Evolutionary conservation across 2,888 invertebrate species (phyloP), one percentile per base, ranked within the genome.

Genomic region (Hybos culiciformis): DNA sequence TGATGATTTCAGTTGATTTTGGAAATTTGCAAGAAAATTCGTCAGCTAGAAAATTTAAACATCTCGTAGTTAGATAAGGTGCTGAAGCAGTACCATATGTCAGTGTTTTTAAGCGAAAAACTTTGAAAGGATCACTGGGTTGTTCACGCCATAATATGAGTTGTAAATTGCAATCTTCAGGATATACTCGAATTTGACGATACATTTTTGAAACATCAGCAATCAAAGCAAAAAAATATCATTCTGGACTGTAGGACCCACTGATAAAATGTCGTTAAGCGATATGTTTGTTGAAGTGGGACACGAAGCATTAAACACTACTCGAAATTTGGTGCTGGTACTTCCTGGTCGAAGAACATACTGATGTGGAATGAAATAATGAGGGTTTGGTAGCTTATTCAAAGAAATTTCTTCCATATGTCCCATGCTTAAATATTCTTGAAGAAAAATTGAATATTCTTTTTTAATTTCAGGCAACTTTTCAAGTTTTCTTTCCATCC

Each of bases 141-240:
- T 23, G 36, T 4, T 36, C 12, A 23, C 51, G 19, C 49, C 50
- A 50, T 1, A 51, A 17, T 4, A 46, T 51, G 12, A 51, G 21
- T 9, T 50, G 47, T 18, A 44, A 47, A 26, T 51, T 40, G 2
- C 18, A 20, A 14, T 54, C 42, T 3, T 39, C 34, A 11, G 42
- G 41, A 18, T 44, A 17, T 1, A 54, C 32, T 7, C 15, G 2
- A 8, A 56, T 49, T 42, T 53, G 52, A 1, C 48, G 46, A 32
- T 51, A 57, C 48, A 55, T 55, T 38, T 52, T 45, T 3, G 34
- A 38, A 5, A 58, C 46, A 33, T 56, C 55, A 5, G 50, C 52
- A 4, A 40, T 46, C 4, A 54, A 36, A 1, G 52, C 50, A 20
- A 15, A 18, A 46, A 38, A 17, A 49, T 18, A 15, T 46, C 42